Evolutionary conservation across 2,797 vertebrate genomes (phyloP), one percentile per base, ranked within the genome.

Genomic region (Gephyroberyx darwinii): DNA sequence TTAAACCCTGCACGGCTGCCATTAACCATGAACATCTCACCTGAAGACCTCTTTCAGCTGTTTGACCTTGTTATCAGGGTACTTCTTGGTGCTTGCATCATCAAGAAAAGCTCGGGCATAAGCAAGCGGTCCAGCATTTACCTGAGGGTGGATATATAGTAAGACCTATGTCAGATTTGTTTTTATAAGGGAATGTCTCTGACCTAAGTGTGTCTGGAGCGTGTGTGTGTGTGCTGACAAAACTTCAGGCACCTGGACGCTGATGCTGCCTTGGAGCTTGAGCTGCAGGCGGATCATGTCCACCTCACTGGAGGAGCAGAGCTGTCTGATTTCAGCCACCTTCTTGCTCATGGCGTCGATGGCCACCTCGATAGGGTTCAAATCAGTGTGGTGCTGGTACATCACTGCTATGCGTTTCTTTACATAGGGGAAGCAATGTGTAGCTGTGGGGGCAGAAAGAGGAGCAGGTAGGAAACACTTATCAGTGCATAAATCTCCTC

Each of bases 261-360:
- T 98, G 89, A 99, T 96, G 77, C 98, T 99, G 85, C 97, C 98
- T 86, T 99, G 98, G 12, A 99, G 95, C 71, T 98, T 98, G 83
- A 99, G 93, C 91, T 99, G 98, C 75, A 99, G 92, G 3, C 96
- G 97, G 84, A 99, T 99, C 98, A 99, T 99, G 88, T 99, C 98
- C 65, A 99, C 98, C 2, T 98, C 98, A 0, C 91, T 92, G 10
- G 95, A 94, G 62, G 96, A 95, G 84, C 97, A 98, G 20, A 99
- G 95, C 84, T 96, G 95, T 35, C 95, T 90, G 33, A 99, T 94
- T 88, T 99, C 97, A 0, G 94, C 94, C 83, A 98, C 97, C 78
- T 98, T 98, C 90, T 96, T 98, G 82, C 96, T 98, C 97, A 99
- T 99, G 88, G 97, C 98, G 1, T 99, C 97, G 13, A 99, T 97